Evolutionary conservation across 2,797 vertebrate genomes (phyloP), one percentile per base, ranked within the genome.

Genomic region (Passerculus sandwichensis): DNA sequence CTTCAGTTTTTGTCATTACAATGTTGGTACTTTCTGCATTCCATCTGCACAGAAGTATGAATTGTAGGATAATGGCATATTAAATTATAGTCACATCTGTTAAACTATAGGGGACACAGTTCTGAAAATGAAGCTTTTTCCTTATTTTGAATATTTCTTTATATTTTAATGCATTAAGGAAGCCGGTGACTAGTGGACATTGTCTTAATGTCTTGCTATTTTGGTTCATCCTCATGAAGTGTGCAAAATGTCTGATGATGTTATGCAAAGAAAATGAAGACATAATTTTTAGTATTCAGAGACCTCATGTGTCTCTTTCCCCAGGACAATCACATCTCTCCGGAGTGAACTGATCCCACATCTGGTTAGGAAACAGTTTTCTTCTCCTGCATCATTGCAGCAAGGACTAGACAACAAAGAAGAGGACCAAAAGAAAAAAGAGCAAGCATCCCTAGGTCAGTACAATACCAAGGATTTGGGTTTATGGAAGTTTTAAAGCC

Each of bases 291-390:
- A 53, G n/a, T 3, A 34, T 65, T 94, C 11, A 12, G 13, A 29
- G 60, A 53, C 66, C 85, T 96, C 26, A 53, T 54, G n/a, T 91
- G 80, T 82, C 87, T 96, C 89, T 94, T 91, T 96, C 88, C 62
- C 59, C 95, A 99, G 99, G 96, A 98, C 98, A 73, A 98, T 99
- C 94, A 98, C 98, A 51, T 99, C 99, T 45, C 98, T 99, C 88
- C 98, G 99, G 22, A 99, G 99, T 51, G 99, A 99, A 94, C 93
- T 99, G 95, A 97, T 99, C 69, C 99, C 99, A 2, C 99, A 98
- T 96, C 97, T 99, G 94, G 99, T 99, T 84, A 98, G 98, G 72
- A 99, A 99, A 93, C 99, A 99, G 96, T 99, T 99, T 97, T 98
- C 98, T 67, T 98, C 98, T 95, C 95, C 97, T n/a, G 40, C 85